Percentiles rank a stretch among this genome's conserved stretches.
Evolutionary conservation across 23 tunicate genomes (phyloP).

Genomic region (Corella eumyota): DNA sequence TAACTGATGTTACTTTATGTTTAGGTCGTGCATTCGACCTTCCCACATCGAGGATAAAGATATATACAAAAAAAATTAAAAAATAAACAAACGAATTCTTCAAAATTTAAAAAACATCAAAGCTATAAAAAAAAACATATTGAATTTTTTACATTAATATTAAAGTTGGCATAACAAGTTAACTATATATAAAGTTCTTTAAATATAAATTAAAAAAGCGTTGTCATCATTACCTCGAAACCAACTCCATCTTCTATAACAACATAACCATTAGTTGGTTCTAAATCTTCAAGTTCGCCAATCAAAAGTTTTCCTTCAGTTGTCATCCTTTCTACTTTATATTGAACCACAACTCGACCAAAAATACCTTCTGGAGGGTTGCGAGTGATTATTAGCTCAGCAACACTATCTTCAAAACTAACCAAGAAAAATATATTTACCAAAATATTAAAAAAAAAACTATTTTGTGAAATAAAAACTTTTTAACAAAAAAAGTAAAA

Average conservation of each 20-base stretch:
- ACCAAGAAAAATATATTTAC: background rate
- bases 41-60: too few relatives aligned
- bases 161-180: too few relatives aligned
- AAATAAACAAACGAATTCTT: too few relatives aligned
- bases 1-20: too few relatives aligned
- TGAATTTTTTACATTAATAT: too few relatives aligned
- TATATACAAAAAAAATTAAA: too few relatives aligned
- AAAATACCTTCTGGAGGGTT: constrained; percentile 47
- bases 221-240: constrained; percentile 28
- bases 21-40: too few relatives aligned
- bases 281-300: constrained; percentile 18
- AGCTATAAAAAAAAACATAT: too few relatives aligned
- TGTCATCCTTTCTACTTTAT: constrained; percentile 15
- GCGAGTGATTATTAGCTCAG: constrained; percentile 25
- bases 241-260: constrained; percentile 40
- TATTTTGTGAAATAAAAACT: background rate
- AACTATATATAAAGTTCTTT: too few relatives aligned
- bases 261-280: constrained; percentile 41
- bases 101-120: too few relatives aligned
- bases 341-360: constrained; percentile 49
- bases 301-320: constrained; percentile 8
- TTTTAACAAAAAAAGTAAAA: background rate
- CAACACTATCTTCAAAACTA: constrained; percentile 26
- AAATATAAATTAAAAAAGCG: too few relatives aligned
- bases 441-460: background rate